Evolutionary conservation across 1,140 invertebrate species (phyloP).

Genomic region (Protaetia brevitarsis): DNA sequence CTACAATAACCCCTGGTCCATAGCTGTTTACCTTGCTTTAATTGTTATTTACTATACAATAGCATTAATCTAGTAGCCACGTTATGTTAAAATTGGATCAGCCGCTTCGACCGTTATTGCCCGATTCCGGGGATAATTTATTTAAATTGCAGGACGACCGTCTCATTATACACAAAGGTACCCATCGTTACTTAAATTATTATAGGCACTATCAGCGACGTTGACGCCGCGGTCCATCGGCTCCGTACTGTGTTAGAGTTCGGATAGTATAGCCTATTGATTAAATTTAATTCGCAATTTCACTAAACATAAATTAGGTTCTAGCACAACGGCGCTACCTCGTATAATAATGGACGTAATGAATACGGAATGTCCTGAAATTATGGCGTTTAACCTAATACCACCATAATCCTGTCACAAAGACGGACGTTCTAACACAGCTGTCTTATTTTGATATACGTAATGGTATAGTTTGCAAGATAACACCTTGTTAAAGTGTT

Average conservation of each 20-base stretch:
- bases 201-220: background rate
- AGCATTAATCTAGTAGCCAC: too few species aligned
- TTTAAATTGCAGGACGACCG: conserved; percentile 8
- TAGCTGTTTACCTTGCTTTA: too few species aligned
- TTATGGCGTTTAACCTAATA: background rate
- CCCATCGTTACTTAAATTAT: conserved; percentile 17
- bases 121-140: conserved; percentile 5
- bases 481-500: too few species aligned
- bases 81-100: too few species aligned
- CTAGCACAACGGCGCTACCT: background rate
- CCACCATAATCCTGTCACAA: background rate
- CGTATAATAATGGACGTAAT: conserved; percentile 1
- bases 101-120: background rate
- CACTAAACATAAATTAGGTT: conserved; percentile 12
- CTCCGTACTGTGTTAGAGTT: background rate
- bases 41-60: too few species aligned
- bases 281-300: conserved; percentile 19
- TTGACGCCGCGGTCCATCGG: background rate
- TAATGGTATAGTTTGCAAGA: too few species aligned
- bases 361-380: conserved; percentile 11
- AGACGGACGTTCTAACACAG: too few species aligned
- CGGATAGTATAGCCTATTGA: conserved; percentile 4
- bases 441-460: too few species aligned
- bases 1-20: too few species aligned
- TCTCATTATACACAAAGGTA: conserved; percentile 12